phyloP scores from a whole-genome alignment of 2,113 vertebrate genomes.

The Calidris pygmaea region DNA sequence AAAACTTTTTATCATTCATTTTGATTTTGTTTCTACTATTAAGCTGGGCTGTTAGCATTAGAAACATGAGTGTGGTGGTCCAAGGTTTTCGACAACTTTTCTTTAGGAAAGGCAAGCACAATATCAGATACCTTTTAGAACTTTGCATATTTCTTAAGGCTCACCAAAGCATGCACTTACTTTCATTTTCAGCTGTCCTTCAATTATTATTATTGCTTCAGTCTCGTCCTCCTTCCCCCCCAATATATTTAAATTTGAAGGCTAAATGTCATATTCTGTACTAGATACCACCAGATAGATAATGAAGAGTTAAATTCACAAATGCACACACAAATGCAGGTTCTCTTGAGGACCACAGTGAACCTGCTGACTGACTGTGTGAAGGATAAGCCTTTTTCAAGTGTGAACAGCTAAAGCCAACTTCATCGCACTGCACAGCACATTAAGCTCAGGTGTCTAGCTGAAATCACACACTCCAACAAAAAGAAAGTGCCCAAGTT shows the following conservation, averaged over 20 bases:
- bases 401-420: background rate
- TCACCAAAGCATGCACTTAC: background rate
- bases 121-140: background rate
- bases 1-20: background rate
- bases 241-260: background rate
- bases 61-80: background rate
- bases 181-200: background rate
- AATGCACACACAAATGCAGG: background rate
- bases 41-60: background rate
- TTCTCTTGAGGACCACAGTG: background rate
- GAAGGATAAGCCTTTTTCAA: background rate
- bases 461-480: background rate
- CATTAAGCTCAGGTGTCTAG: background rate
- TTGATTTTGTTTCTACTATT: background rate
- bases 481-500: background rate
- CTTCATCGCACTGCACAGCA: background rate
- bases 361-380: background rate
- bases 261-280: background rate
- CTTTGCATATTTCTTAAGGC: background rate
- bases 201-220: background rate
- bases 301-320: background rate
- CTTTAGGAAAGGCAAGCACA: background rate
- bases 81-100: background rate
- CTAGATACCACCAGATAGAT: background rate
- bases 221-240: fast-evolving